Evolutionary conservation across 2,113 vertebrate species (phyloP).

Genomic region (Phaethon lepturus): DNA sequence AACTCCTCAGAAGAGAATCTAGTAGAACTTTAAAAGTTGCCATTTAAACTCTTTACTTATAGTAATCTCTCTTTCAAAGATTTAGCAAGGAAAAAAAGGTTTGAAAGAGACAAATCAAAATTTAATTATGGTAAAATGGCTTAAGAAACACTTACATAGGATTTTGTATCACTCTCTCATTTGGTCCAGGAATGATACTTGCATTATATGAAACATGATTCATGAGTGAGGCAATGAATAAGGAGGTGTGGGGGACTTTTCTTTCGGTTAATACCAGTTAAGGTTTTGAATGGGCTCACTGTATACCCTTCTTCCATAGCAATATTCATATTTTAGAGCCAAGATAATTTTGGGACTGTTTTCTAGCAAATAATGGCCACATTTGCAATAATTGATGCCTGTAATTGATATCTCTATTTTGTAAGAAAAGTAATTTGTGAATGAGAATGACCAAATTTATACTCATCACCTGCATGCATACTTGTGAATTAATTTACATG

Average conservation of each 20-base stretch:
- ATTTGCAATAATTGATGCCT: not conserved
- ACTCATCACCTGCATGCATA: not conserved
- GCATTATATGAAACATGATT: not conserved
- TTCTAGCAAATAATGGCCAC: not conserved
- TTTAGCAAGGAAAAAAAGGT: not conserved
- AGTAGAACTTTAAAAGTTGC: not conserved
- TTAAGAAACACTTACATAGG: constrained; percentile 23
- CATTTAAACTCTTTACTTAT: not conserved
- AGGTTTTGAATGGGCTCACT: constrained; percentile 10
- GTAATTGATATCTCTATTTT: not conserved
- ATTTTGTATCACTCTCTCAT: not conserved
- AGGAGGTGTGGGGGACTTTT: not conserved
- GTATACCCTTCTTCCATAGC: not conserved
- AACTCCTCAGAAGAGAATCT: not conserved
- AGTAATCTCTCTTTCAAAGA: constrained; percentile 25
- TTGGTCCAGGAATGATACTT: not conserved
- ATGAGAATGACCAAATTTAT: not conserved
- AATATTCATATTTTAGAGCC: not conserved
- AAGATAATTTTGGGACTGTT: not conserved
- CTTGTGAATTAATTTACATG: not conserved
- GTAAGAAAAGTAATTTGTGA: not conserved
- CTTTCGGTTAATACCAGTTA: constrained; percentile 7
- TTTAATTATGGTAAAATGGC: constrained; percentile 51
- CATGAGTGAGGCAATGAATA: not conserved
- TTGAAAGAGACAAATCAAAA: constrained; percentile 46